Conservation (phyloP, 2,888 invertebrate genomes). For the Aleiodes leptofemur region DNA sequence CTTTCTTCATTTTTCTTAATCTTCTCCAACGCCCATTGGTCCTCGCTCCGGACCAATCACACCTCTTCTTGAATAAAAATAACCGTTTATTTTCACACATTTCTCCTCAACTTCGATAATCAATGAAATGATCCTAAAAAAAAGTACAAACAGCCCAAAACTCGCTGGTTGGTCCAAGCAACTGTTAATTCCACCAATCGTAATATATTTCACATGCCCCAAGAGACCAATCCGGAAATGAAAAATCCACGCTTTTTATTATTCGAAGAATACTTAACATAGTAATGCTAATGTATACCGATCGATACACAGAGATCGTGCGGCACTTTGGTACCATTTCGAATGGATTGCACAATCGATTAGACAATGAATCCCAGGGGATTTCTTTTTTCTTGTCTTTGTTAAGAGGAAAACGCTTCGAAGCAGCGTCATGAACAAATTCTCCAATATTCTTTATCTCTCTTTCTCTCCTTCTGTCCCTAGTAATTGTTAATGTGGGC, state of each 20-base stretch:
- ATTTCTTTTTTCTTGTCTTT: background rate
- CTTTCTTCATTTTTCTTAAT: background rate
- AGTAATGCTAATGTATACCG: constrained; percentile 37
- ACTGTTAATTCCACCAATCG: constrained; percentile 32
- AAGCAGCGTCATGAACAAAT: constrained; percentile 10
- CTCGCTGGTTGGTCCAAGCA: constrained; percentile 37
- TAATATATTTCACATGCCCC: background rate
- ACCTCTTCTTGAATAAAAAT: background rate
- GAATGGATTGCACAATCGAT: constrained; percentile 49
- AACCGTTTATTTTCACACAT: constrained; percentile 30
- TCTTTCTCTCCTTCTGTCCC: background rate
- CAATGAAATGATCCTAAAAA: constrained; percentile 42
- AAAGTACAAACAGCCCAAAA: constrained; percentile 22
- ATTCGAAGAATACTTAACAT: constrained; percentile 36
- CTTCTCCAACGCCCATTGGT: background rate
- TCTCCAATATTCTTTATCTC: background rate
- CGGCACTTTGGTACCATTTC: constrained; percentile 41
- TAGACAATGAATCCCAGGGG: constrained; percentile 44
- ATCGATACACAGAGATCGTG: constrained; percentile 34
- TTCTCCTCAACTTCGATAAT: constrained; percentile 33
- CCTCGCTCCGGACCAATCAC: background rate
- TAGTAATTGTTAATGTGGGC: constrained; percentile 25
- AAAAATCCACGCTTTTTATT: background rate
- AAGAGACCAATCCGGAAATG: constrained; percentile 34
- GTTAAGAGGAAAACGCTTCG: background rate